Evolutionary conservation across 2,797 vertebrate species (phyloP).

Genomic region (Intellagama lesueurii): DNA sequence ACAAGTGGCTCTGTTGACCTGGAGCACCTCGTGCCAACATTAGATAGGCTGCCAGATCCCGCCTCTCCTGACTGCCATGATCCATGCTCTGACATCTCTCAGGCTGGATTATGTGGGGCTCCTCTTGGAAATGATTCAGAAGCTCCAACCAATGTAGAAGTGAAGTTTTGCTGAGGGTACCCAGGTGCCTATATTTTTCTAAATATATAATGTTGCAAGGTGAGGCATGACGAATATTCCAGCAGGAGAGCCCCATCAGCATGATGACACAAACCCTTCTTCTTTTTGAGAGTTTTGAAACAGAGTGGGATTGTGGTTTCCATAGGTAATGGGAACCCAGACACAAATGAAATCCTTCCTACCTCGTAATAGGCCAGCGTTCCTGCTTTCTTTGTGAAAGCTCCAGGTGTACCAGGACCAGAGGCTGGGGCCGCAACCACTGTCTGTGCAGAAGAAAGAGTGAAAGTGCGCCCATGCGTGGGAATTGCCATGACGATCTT

Average conservation of each 20-base stretch:
- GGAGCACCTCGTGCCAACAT: neutral
- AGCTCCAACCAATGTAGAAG: too few relatives aligned
- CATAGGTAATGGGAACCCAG: neutral
- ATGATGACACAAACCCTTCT: neutral
- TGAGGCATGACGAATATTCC: neutral
- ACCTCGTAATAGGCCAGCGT: conserved; percentile 82
- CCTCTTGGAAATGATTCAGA: too few relatives aligned
- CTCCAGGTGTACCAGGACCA: conserved; percentile 68
- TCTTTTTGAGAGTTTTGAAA: neutral
- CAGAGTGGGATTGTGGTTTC: neutral
- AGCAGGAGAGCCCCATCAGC: neutral
- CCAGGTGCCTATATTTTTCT: too few relatives aligned
- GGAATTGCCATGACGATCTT: conserved; percentile 83
- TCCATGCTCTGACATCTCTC: neutral
- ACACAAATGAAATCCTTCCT: neutral
- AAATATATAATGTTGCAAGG: too few relatives aligned
- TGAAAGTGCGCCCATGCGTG: conserved; percentile 81
- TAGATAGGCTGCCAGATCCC: neutral
- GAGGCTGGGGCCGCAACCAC: conserved; percentile 56
- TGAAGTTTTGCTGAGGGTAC: too few relatives aligned
- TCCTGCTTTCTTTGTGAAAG: conserved; percentile 73
- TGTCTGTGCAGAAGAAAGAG: neutral
- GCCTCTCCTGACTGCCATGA: neutral
- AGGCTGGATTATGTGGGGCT: neutral
- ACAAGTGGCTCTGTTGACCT: neutral